Base-by-base conservation (phyloP, 2,797 vertebrate genomes). In the Catamblyrhynchus diadema region DNA sequence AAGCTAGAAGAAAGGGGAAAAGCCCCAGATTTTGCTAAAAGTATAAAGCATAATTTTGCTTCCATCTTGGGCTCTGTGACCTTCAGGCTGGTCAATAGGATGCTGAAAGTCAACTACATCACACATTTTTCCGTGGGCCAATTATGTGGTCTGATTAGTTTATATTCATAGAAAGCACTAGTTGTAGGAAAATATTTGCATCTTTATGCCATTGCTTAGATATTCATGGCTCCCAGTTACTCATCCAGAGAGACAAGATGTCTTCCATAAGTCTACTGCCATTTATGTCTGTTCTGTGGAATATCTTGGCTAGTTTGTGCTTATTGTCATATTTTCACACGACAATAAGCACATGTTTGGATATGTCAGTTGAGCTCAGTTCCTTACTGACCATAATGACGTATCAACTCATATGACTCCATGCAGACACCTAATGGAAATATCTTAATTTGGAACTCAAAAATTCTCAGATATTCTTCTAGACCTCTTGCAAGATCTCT, bases 71-170 rank as follows among this genome's bases (percentile, higher is more conserved):
- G n/a, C 30, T 80, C 32, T 45, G 25, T 65, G 59, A 64, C 64
- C 23, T 85, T 74, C 8, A 41, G 13, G 32, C 42, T 60, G 16
- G 21, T 82, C 44, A 73, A 32, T 20, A 45, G 11, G 27, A 41
- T 59, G 27, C 32, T 73, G 44, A 77, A 86, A 39, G 30, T 60
- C 67, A 73, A 23, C 45, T 51, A 15, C 9, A 35, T 56, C 37
- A 73, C 39, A 59, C 2, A 33, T 83, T 81, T 89, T 94, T 50
- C 39, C 16, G 11, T 47, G 8, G 35, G 28, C 8, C 19, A 92
- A 90, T 93, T 92, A 80, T 48, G 90, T 89, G 91, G 37, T 92
- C 60, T 91, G 44, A 86, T 90, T 88, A 65, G 19, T 50, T 77
- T 57, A 66, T 37, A 2, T 39, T 32, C 23, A 54, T 14, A 78